Percentiles rank a stretch among this genome's conserved stretches.
These are phyloP conservation scores for Pseudococcus viburni DNA, from an alignment of 2,888 invertebrate species.

Conservation along the genomic window DNA sequence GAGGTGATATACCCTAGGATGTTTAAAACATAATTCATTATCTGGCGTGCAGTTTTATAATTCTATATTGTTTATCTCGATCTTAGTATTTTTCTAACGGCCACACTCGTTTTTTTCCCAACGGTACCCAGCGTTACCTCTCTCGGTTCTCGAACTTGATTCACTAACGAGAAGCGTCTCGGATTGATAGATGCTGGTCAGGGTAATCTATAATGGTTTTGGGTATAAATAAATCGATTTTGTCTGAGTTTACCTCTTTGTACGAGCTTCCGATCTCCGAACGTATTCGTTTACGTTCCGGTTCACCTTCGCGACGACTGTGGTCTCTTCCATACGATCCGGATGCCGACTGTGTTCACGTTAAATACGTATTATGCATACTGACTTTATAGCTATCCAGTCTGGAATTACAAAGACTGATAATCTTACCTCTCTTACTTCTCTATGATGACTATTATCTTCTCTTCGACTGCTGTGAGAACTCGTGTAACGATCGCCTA, in stretches of 20 bases:
- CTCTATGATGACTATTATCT: slow-evolving; percentile 48
- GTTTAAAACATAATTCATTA: slow-evolving; percentile 36
- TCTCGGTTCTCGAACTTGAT: background rate
- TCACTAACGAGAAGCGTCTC: background rate
- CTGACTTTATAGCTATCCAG: background rate
- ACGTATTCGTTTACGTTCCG: slow-evolving; percentile 53
- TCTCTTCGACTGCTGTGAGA: slow-evolving; percentile 38
- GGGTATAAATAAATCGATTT: slow-evolving; percentile 5
- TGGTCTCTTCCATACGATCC: slow-evolving; percentile 60
- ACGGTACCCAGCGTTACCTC: background rate
- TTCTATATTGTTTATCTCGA: background rate
- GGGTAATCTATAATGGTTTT: background rate
- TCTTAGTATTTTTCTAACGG: background rate
- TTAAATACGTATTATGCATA: slow-evolving; percentile 28
- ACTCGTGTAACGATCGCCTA: slow-evolving; percentile 43
- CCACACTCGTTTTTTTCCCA: background rate
- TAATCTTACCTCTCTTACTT: slow-evolving; percentile 53
- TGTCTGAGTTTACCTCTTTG: slow-evolving; percentile 55
- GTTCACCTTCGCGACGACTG: slow-evolving; percentile 51
- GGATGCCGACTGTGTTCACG: slow-evolving; percentile 39
- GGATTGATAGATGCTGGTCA: background rate
- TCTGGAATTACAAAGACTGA: background rate
- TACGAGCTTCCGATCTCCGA: slow-evolving; percentile 57
- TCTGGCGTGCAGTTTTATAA: background rate
- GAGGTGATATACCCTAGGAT: slow-evolving; percentile 57